Conservation (phyloP, 2,797 vertebrate genomes). For the Erithacus rubecula region DNA sequence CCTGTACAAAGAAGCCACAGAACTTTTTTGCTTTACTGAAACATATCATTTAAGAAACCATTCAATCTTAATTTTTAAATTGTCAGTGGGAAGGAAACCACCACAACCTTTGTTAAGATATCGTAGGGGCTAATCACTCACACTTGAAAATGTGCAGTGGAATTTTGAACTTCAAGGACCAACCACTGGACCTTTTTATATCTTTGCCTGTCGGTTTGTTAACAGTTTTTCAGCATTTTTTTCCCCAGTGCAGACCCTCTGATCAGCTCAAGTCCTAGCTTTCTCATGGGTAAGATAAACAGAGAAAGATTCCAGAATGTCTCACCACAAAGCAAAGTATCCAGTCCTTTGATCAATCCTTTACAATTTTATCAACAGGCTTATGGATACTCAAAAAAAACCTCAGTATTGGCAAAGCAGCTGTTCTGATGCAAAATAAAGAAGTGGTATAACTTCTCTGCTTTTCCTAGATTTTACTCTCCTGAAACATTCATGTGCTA, state of each 20-base stretch:
- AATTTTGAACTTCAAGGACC: slow-evolving; percentile 57
- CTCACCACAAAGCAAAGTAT: slow-evolving; percentile 37
- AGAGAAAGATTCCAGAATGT: slow-evolving; percentile 54
- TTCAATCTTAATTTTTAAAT: slow-evolving; percentile 50
- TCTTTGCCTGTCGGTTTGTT: slow-evolving; percentile 31
- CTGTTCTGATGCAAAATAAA: not conserved
- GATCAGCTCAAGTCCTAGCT: slow-evolving; percentile 32
- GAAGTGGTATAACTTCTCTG: not conserved
- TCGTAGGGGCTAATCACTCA: slow-evolving; percentile 21
- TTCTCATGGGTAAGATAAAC: slow-evolving; percentile 53
- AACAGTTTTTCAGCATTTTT: slow-evolving; percentile 14
- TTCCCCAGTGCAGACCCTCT: slow-evolving; percentile 19
- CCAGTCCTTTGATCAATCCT: slow-evolving; percentile 42
- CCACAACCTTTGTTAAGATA: slow-evolving; percentile 47
- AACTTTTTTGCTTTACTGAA: slow-evolving; percentile 37
- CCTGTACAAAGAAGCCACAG: slow-evolving; percentile 28
- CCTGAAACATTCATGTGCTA: not conserved
- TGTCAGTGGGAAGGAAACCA: slow-evolving; percentile 20
- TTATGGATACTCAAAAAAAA: not conserved
- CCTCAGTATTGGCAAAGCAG: not conserved
- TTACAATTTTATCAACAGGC: slow-evolving; percentile 25
- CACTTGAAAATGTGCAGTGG: slow-evolving; percentile 37
- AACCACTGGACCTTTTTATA: slow-evolving; percentile 33
- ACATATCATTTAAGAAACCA: slow-evolving; percentile 47
- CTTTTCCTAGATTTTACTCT: not conserved